Conservation (phyloP, 1,140 invertebrate genomes). For the Stratiolaelaps scimitus region DNA sequence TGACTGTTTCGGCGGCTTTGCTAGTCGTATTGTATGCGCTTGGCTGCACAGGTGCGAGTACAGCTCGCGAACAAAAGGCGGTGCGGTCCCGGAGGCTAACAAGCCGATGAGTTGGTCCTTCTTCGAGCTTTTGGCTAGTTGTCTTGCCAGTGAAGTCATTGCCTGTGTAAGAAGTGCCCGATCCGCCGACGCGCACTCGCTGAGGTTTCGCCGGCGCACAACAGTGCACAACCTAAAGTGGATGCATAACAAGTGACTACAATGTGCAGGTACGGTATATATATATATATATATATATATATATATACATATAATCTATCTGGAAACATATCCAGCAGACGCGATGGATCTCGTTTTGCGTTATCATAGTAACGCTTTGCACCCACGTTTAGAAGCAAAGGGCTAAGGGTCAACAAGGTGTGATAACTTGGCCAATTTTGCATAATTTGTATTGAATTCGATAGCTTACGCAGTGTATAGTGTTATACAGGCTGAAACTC, state of each 20-base stretch:
- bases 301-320: too few relatives aligned
- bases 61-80: neutral
- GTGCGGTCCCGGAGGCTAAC: neutral
- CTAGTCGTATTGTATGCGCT: neutral
- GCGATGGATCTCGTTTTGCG: too few relatives aligned
- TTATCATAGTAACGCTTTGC: too few relatives aligned
- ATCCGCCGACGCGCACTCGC: neutral
- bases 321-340: neutral
- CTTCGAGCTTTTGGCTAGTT: constrained; percentile 25
- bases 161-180: constrained; percentile 13
- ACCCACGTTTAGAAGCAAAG: too few relatives aligned
- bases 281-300: too few relatives aligned
- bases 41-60: constrained; percentile 21
- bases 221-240: constrained; percentile 4
- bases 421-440: too few relatives aligned
- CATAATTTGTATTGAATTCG: too few relatives aligned
- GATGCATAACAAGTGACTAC: neutral
- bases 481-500: neutral
- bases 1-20: too few relatives aligned
- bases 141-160: neutral
- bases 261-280: too few relatives aligned
- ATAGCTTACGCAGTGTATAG: too few relatives aligned
- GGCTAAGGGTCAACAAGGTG: too few relatives aligned
- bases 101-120: constrained; percentile 17
- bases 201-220: neutral